Evolutionary conservation across 2,888 invertebrate species (phyloP), one percentile per base, ranked within the genome.

Genomic region (Halictus quadricinctus): DNA sequence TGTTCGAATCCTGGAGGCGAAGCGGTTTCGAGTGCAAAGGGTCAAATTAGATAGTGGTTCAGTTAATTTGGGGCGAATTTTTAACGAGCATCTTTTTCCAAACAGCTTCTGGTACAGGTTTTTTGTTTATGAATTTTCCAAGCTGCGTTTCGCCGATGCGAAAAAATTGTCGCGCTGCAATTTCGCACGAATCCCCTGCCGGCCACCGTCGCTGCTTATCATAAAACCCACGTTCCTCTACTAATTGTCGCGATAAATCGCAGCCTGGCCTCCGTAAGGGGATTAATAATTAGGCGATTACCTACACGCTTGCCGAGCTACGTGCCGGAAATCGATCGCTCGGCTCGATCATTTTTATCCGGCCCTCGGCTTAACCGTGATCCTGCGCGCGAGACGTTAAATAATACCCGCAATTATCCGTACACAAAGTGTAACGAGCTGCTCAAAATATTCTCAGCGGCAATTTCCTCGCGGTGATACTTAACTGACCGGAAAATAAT

Each of bases 201-300:
- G 78, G 88, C 80, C 72, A 80, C 72, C 48, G 81, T 88, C 90
- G 90, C 91, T 90, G 91, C 90, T 92, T 91, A 91, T 91, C 91
- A 89, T 88, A 88, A 87, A 89, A 88, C 76, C 89, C 80, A 84
- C 60, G 83, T 85, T 86, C 70, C 70, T 84, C 88, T 88, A 91
- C 92, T 92, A 92, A 92, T 92, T 90, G 91, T 91, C 90, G 86
- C 91, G 88, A 92, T 92, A 92, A 92, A 92, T 92, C 87, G 87
- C 78, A 36, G 79, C 73, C 80, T 73, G 73, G 84, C 89, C 87
- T 83, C 77, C 77, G 84, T 81, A 72, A 80, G 86, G 81, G 82
- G 83, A 87, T 90, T 89, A 90, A 90, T 90, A 90, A 90, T 89
- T 89, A 88, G 88, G 84, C 80, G 88, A 90, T 89, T 86, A 64